Evolutionary conservation across 1,140 invertebrate genomes (phyloP), one percentile per base, ranked within the genome.

Genomic region (Calephelis nemesis): DNA sequence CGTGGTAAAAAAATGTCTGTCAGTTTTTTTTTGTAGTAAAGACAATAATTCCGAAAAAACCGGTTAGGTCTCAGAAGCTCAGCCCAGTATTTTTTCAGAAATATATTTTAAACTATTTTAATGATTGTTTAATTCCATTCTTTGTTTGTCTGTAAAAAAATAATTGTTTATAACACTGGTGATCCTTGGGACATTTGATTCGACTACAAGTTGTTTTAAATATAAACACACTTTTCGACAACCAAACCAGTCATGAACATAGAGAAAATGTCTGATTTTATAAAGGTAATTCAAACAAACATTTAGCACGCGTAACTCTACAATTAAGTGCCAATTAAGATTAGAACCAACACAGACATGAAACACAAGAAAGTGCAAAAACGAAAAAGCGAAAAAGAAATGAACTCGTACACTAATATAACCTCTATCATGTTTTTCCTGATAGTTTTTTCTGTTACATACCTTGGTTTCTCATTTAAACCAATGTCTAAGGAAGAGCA

Each of bases 401-500:
- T 60, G 54, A 12, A 60, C 39, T 30, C 7, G 1, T 40, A 39
- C 39, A 60, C 54, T 7, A 60, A 60, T 60, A 60, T 60, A 39
- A 40, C 54, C 8, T 66, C 39, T 2, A 11, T 60, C 30, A 60
- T 60, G 54, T 40, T 60, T 60, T 60, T 73, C 42, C 12, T 73
- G 8, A 64, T 69, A 68, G 10, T 71, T 62, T 65, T 74, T 50
- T 73, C 76, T 3, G 66, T 72, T 7, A 75, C 83, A 9, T 78
- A 81, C 62, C 39, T 80, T 1, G 76, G 75, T 4, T 58, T 82
- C 4, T 76, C 86, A 10, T 88, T 85, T 50, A 70, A 77, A 49
- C 85, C 87, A 0, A 11, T 85, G 7, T 75, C 78, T 5, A 91
- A 88, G 68, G 82, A 88, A 19, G 85, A 89, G 42, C 86, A 91